Evolutionary conservation across 2,797 vertebrate species (phyloP), one percentile per base, ranked within the genome.

Genomic region (Hydrocynus forskahlii): DNA sequence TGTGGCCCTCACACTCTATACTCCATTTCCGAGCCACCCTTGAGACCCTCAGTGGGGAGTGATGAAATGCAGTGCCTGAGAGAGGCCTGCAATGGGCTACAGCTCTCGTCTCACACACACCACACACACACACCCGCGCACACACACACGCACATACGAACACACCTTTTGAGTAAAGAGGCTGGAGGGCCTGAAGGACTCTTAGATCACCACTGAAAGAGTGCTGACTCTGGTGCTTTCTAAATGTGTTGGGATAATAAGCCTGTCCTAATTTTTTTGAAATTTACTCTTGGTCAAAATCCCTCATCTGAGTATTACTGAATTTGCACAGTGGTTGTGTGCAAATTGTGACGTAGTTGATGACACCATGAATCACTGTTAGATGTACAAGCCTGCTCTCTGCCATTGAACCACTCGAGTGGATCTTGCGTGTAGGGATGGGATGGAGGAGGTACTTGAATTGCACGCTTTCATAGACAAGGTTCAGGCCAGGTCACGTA

Each of bases 371-470:
- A 71, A 74, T 73, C 80, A 64, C 16, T 59, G 52, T 63, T 48
- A 72, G 48, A 75, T 8, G 35, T 63, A 52, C n/a, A 67, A 23
- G 12, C 21, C 48, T 16, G 43, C 17, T 17, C 35, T 59, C 14
- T 35, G 19, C 40, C 40, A 79, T 7, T 25, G 7, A 79, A 76
- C 59, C 69, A 76, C 84, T 81, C 25, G 80, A 60, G 79, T 79
- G 79, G 57, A 62, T 78, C 82, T 78, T 86, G 84, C 89, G 83
- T 76, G 70, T 90, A 81, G 75, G 81, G 52, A 69, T 88, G 68
- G 57, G n/a, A 55, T 89, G 84, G 59, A 94, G 84, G 62, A 94
- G 89, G 76, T 88, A 81, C 92, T 94, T 91, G 84, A 92, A 81
- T 92, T 78, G 86, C 74, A 68, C 40, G 16, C 63, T 83, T 66